phyloP scores from a whole-genome alignment of 2,888 invertebrate genomes.

The Pocota personata region DNA sequence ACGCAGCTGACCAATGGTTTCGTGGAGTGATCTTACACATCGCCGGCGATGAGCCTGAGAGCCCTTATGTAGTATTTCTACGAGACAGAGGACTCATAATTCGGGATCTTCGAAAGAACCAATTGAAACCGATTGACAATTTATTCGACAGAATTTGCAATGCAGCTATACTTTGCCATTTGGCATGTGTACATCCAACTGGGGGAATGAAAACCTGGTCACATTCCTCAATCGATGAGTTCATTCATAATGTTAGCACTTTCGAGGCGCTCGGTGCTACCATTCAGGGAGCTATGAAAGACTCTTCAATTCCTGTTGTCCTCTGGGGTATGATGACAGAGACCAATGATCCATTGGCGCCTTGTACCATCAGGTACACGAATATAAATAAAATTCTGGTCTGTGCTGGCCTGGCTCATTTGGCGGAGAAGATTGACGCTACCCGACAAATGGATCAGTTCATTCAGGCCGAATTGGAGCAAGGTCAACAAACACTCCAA shows the following conservation, averaged over 20 bases:
- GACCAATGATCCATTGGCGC: conserved; percentile 87
- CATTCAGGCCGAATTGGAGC: conserved; percentile 71
- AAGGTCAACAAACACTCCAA: conserved; percentile 75
- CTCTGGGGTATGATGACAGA: conserved; percentile 86
- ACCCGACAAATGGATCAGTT: conserved; percentile 75
- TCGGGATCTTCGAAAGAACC: conserved; percentile 82
- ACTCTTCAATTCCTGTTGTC: conserved; percentile 85
- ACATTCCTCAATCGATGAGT: conserved; percentile 84
- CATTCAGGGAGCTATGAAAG: conserved; percentile 74
- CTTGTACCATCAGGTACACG: conserved; percentile 85
- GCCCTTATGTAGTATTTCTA: conserved; percentile 84
- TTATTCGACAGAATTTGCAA: conserved; percentile 84
- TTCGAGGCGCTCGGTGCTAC: conserved; percentile 82
- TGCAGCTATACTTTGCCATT: conserved; percentile 87
- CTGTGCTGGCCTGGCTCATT: conserved; percentile 86
- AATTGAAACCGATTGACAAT: conserved; percentile 84
- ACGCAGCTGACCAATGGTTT: conserved; percentile 86
- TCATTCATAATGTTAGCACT: conserved; percentile 84
- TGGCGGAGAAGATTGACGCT: conserved; percentile 78
- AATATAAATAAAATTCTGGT: conserved; percentile 88
- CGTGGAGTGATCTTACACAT: conserved; percentile 83
- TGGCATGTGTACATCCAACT: conserved; percentile 88
- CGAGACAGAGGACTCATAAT: conserved; percentile 86
- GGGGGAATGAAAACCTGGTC: conserved; percentile 84
- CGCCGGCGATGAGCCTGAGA: conserved; percentile 75